These are phyloP conservation scores for Sebastes steindachneri DNA, from an alignment of 2,797 vertebrate species.

Conservation along the genomic window DNA sequence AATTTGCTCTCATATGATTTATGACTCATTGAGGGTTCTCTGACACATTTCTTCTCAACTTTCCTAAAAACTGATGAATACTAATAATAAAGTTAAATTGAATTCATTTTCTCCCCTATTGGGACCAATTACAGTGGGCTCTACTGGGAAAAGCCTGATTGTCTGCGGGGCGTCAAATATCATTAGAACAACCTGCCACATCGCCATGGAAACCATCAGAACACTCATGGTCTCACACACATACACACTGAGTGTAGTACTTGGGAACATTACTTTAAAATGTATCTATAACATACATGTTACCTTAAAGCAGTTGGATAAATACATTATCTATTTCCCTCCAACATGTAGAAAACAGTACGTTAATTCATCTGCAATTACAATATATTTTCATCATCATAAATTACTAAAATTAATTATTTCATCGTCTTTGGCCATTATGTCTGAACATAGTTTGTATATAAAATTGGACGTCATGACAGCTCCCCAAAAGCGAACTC, in stretches of 20 bases:
- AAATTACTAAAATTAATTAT: background rate
- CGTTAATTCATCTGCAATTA: background rate
- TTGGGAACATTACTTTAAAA: background rate
- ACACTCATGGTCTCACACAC: background rate
- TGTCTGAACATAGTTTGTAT: background rate
- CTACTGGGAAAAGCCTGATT: constrained; percentile 54
- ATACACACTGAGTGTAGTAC: background rate
- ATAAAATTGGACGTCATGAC: too few species aligned
- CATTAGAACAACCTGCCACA: constrained; percentile 47
- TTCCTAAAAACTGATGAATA: constrained; percentile 62
- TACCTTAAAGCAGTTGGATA: background rate
- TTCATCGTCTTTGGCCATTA: background rate
- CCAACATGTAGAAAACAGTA: background rate
- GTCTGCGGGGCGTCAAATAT: constrained; percentile 63
- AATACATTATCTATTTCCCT: background rate
- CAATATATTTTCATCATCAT: background rate
- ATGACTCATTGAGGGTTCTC: constrained; percentile 53
- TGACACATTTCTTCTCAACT: constrained; percentile 59
- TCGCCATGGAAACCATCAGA: constrained; percentile 51
- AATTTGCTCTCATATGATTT: constrained; percentile 64
- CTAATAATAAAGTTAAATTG: constrained; percentile 75
- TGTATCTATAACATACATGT: background rate
- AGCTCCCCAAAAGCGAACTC: too few species aligned
- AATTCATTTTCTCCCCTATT: constrained; percentile 71
- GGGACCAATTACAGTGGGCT: constrained; percentile 68